Evolutionary conservation across 1,140 invertebrate species (phyloP), one percentile per base, ranked within the genome.

Genomic region (Wasmannia auropunctata): DNA sequence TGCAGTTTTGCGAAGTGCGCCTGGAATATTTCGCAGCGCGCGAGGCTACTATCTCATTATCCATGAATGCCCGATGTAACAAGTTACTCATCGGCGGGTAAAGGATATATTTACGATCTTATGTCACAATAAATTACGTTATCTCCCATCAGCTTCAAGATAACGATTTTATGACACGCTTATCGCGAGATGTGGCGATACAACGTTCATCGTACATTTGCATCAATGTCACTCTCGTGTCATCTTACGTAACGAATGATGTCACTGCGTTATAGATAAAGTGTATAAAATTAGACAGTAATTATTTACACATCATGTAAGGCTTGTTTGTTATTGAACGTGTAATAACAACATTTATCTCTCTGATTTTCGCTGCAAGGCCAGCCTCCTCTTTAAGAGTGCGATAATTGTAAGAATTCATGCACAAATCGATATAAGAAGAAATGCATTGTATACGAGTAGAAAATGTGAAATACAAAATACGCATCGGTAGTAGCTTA

Each of bases 41-140:
- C 51, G 16, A 34, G n/a, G n/a, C n/a, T n/a, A n/a, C 79, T 72
- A 74, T 83, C 79, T 83, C 51, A 83, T 83, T 83, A 74, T 83
- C 67, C 8, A 43, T 46, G 28, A 83, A 83, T 60, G 19, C 51
- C 25, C 67, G 37, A 43, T 43, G 51, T 79, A 79, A 79, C 43
- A 65, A 51, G 76, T 65, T 67, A 37, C 28, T 79, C 79, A 46
- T 14, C 25, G 51, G 19, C 67, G 4, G n/a, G 14, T 19, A 22
- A 80, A 75, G n/a, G 51, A 80, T 51, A 46, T 63, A 79, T 79
- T 31, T 65, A 46, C n/a, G 60, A 25, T 67, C 43, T 11, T 67
- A 25, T 22, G 16, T 37, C 54, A 40, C 22, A 34, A 8, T 77
- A 28, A 77, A 77, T 67, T 67, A 67, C 28, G 14, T 34, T 65